These are phyloP conservation scores for Myanophis thanlyinensis DNA, from an alignment of 2,113 vertebrate species.

Conservation along the genomic window DNA sequence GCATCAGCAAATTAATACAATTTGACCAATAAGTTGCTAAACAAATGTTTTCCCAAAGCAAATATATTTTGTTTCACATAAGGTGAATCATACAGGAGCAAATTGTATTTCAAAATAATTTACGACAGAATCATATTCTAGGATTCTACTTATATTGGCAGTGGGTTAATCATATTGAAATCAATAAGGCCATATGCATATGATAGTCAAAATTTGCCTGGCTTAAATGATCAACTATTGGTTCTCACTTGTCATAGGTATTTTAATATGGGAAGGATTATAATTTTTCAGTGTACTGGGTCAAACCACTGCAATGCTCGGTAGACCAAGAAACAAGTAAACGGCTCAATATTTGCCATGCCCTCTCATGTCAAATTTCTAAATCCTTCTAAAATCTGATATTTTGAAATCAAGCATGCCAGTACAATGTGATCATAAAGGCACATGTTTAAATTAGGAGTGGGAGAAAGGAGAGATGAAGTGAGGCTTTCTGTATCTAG, in stretches of 20 bases:
- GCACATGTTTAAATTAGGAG: background rate
- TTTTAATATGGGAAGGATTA: constrained; percentile 23
- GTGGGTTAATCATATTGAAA: background rate
- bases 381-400: background rate
- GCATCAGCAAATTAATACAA: background rate
- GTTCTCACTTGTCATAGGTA: constrained; percentile 18
- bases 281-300: background rate
- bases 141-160: background rate
- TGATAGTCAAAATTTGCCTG: background rate
- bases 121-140: background rate
- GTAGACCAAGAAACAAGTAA: constrained; percentile 17
- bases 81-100: background rate
- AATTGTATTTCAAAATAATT: constrained; percentile 16
- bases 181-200: background rate
- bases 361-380: constrained; percentile 23
- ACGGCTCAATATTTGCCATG: constrained; percentile 25
- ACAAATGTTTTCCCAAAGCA: background rate
- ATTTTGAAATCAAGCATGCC: background rate
- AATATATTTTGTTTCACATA: background rate
- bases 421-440: constrained; percentile 11
- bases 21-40: background rate
- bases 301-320: background rate
- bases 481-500: background rate
- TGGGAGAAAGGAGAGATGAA: background rate
- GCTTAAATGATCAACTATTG: background rate